Conservation (phyloP, 2,888 invertebrate species). For the Aspidapion aeneum region DNA sequence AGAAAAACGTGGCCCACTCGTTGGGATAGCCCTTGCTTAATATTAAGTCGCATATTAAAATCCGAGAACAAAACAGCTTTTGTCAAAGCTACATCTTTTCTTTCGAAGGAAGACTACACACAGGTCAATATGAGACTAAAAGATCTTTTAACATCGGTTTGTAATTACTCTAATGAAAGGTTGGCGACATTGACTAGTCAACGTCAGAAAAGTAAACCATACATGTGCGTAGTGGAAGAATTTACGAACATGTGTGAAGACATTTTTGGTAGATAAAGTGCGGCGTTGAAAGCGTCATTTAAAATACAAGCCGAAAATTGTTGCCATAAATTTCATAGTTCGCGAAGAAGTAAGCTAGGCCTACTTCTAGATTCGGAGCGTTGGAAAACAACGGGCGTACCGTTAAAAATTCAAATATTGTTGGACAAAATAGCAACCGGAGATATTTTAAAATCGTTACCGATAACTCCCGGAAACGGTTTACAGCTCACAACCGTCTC, state of each 20-base stretch:
- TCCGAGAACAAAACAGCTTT: no score
- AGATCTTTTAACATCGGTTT: conserved; percentile 76
- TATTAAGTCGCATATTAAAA: no score
- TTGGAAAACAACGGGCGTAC: conserved; percentile 93
- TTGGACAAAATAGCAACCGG: conserved; percentile 59
- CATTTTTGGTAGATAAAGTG: conserved; percentile 69
- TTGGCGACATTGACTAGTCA: conserved; percentile 85
- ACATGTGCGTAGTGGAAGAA: conserved; percentile 73
- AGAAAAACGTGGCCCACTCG: no score
- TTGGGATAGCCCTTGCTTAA: no score
- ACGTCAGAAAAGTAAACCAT: conserved; percentile 66
- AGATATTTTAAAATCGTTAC: conserved; percentile 44
- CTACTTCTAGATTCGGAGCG: conserved; percentile 84
- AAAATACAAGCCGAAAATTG: conserved; percentile 88
- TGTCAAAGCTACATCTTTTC: no score
- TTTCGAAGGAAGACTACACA: conserved; percentile 65
- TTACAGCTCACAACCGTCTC: conserved; percentile 51
- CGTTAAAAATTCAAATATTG: conserved; percentile 82
- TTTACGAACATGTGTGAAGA: conserved; percentile 75
- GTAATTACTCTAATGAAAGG: conserved; percentile 90
- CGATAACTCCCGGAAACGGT: conserved; percentile 41
- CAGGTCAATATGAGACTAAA: conserved; percentile 68
- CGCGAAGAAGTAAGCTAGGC: conserved; percentile 80
- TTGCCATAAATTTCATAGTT: conserved; percentile 86
- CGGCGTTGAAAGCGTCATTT: conserved; percentile 76